Evolutionary conservation across 2,113 vertebrate species (phyloP), one percentile per base, ranked within the genome.

Genomic region (Misgurnus anguillicaudatus): DNA sequence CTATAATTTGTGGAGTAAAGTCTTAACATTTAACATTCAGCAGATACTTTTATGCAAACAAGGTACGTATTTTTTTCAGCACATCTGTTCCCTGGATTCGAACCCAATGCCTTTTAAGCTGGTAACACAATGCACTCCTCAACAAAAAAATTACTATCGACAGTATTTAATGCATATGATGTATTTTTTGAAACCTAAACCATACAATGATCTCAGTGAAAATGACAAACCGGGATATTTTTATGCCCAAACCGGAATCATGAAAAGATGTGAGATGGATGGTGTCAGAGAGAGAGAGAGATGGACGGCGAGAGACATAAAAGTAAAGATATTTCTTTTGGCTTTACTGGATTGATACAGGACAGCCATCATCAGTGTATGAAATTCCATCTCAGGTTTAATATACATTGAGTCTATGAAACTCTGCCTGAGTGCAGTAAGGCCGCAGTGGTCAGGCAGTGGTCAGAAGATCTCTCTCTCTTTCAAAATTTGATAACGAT

Each of bases 301-400:
- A 38, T 19, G 19, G 55, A 72, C 45, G 38, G 61, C 5, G 39
- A 74, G 55, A 74, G 71, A 61, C 71, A 60, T 21, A 74, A 79
- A 88, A 86, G 77, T 42, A 86, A 72, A 86, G 79, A 61, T 21
- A 73, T n/a, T 39, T 83, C 57, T 84, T 73, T 9, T 5, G 82
- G 64, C 70, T 83, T 62, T 79, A 65, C 24, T 41, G 42, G 57
- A 24, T 38, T 42, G 42, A 9, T 38, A 71, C 74, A 70, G 61
- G 85, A 82, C 47, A 86, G 85, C 47, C 61, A 72, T 80, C 73
- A 63, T 79, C 6, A 13, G 24, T 53, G 84, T 80, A 88, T 87
- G 77, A 91, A 87, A 90, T 86, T 89, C 87, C 80, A 86, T 88
- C 81, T 63, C 57, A 68, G 82, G 84, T 87, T 89, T 77, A 87